These are phyloP conservation scores for Microctonus aethiopoides DNA, from an alignment of 2,888 invertebrate genomes.

Conservation along the genomic window DNA sequence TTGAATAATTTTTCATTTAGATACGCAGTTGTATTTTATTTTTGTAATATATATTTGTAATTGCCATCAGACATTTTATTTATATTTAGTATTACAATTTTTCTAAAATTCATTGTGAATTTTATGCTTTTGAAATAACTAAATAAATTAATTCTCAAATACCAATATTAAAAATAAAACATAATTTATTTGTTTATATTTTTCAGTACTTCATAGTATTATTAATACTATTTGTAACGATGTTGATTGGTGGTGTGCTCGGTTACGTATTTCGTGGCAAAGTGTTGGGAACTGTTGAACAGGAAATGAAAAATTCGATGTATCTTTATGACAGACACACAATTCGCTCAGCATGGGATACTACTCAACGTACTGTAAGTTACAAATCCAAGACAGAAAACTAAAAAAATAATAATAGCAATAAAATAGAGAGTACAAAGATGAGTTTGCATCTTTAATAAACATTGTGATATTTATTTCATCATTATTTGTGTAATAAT, in stretches of 20 bases:
- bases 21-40: neutral
- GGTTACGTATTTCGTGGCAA: slow-evolving; percentile 91
- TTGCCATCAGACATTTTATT: no score
- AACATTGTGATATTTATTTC: neutral
- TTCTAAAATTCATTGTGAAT: no score
- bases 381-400: neutral
- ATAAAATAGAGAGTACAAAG: neutral
- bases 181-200: slow-evolving; percentile 36
- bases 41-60: neutral
- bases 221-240: slow-evolving; percentile 88
- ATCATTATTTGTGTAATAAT: neutral
- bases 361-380: slow-evolving; percentile 78
- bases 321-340: slow-evolving; percentile 78
- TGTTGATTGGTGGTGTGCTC: slow-evolving; percentile 90
- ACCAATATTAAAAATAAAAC: no score
- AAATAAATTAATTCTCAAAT: no score
- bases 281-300: slow-evolving; percentile 79
- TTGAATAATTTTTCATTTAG: neutral
- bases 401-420: neutral
- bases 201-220: slow-evolving; percentile 89
- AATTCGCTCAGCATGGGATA: slow-evolving; percentile 87
- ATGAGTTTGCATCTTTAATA: neutral
- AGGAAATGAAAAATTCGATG: slow-evolving; percentile 82
- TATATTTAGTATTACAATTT: no score
- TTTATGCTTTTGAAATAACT: neutral